phyloP scores from a whole-genome alignment of 2,113 vertebrate genomes.

The Gymnobelideus leadbeateri region DNA sequence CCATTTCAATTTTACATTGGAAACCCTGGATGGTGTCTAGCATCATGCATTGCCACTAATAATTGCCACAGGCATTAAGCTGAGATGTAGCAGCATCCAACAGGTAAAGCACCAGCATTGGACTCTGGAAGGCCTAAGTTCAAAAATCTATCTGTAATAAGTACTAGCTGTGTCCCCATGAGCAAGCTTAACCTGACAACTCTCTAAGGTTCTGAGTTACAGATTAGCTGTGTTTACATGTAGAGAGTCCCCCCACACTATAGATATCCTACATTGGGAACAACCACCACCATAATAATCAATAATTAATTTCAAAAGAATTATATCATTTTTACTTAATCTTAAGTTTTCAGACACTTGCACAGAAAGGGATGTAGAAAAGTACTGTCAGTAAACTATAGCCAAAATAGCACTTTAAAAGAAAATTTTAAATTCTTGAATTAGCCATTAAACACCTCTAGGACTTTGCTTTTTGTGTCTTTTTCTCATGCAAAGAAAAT shows the following conservation, averaged over 20 bases:
- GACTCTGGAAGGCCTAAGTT: neutral
- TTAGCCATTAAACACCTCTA: constrained; percentile 27
- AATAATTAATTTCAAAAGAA: neutral
- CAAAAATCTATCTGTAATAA: neutral
- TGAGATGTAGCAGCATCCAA: neutral
- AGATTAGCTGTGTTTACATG: neutral
- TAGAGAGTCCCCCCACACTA: neutral
- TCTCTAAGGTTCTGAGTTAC: neutral
- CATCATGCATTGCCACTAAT: neutral
- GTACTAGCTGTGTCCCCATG: neutral
- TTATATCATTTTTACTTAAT: constrained; percentile 41
- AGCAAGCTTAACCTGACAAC: neutral
- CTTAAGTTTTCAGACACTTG: constrained; percentile 36
- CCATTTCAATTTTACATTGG: neutral
- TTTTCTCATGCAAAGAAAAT: constrained; percentile 10
- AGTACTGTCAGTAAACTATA: constrained; percentile 1
- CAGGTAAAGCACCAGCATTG: neutral
- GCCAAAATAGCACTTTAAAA: neutral
- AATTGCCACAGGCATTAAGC: neutral
- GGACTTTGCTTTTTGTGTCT: constrained; percentile 43
- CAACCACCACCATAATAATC: neutral
- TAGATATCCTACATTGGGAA: neutral
- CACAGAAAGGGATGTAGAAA: neutral
- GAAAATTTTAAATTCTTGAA: constrained; percentile 39
- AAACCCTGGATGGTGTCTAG: neutral